Base-by-base conservation (phyloP, 1,140 invertebrate species). In the Helicoverpa armigera region DNA sequence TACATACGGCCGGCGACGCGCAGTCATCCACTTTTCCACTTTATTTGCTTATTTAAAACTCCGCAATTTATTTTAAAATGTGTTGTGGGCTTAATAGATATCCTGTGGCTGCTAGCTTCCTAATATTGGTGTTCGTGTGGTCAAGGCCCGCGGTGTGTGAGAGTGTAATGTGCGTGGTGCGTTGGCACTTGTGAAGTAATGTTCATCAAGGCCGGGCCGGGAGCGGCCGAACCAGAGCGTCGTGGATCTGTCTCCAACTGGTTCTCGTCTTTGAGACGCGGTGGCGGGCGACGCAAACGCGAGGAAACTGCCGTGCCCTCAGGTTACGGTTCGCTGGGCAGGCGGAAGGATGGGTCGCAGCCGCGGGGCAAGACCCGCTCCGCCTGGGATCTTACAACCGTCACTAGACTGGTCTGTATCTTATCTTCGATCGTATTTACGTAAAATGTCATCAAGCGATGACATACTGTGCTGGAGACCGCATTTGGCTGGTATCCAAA, bases 211-310 rank as follows among this genome's bases (percentile, higher is more conserved):
- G 90, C 90, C 84, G 92, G 89, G 80, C 92, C 92, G 61, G 88
- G 85, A 81, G 84, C 90, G 86, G 88, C 82, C 73, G 92, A 93
- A 73, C 91, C 92, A 82, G 95, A 96, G 93, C 96, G 92, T 87
- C 95, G 94, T 86, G 96, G 91, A 89, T 96, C 96, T 85, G 96
- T 97, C 56, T 96, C 96, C 77, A 97, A 96, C 87, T 98, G 97
- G 97, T 97, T 97, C 91, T 97, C 96, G 73, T 97, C 97, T 73
- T 88, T 98, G 85, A 96, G 97, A 67, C 96, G 97, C 31, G 94
- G 94, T 54, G 86, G 81, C 13, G 94, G 92, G 9, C 87, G 92
- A n/a, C 91, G 94, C 60, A 94, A 94, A 79, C 92, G 94, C 7
- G 92, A 94, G 43, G 94, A 94, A 56, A 84, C 82, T 63, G 85